Evolutionary conservation across 2,113 vertebrate species (phyloP).

Genomic region (Variabilichromis moorii): DNA sequence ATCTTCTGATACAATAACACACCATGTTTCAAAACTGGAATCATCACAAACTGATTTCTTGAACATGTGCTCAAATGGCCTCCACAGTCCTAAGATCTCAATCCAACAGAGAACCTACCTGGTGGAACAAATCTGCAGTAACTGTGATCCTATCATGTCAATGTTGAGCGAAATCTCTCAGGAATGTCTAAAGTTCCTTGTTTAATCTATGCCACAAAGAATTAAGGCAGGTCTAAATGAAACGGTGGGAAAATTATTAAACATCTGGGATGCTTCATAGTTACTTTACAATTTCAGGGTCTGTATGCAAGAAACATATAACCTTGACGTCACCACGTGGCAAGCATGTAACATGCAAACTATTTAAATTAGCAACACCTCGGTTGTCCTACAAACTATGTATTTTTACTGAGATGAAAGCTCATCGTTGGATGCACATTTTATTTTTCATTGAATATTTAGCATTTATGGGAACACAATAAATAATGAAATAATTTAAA

Average conservation of each 20-base stretch:
- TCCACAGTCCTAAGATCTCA: neutral
- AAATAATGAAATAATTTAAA: accelerated
- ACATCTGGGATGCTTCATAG: neutral
- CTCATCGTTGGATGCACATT: neutral
- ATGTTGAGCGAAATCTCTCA: neutral
- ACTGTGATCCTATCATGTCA: neutral
- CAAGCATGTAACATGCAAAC: neutral
- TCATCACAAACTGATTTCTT: neutral
- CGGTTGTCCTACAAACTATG: conserved; percentile 8
- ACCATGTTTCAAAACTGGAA: neutral
- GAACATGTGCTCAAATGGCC: neutral
- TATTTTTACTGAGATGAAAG: neutral
- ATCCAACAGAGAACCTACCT: neutral
- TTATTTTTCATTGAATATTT: neutral
- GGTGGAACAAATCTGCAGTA: neutral
- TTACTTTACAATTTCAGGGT: neutral
- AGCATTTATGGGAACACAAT: neutral
- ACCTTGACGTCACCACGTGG: neutral
- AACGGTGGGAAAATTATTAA: neutral
- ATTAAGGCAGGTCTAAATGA: neutral
- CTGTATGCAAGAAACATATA: neutral
- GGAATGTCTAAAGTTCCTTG: neutral
- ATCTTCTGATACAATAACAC: neutral
- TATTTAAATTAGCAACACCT: neutral
- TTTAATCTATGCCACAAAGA: neutral